Base-by-base conservation (phyloP, 2,797 vertebrate species). In the Protosalanx chinensis region DNA sequence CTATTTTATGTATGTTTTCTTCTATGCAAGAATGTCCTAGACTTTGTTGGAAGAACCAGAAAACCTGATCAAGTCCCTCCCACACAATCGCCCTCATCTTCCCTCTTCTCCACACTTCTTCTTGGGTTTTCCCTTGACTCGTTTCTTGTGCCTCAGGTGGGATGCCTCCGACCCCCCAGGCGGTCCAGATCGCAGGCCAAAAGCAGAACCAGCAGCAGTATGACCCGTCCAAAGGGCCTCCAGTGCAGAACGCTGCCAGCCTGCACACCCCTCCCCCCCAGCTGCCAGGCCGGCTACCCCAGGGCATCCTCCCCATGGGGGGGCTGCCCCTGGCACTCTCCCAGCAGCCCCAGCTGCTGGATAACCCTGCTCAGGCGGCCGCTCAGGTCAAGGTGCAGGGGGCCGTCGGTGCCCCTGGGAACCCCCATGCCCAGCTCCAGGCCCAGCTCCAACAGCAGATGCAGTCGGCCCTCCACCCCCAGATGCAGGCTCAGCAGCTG, bases 171-270 rank as follows among this genome's bases (percentile, higher is more conserved):
- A 91, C 90, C 67, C 93, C 91, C 58, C 94, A 95, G 79, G 85
- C 88, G 0, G 79, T 93, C 62, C 94, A 95, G 78, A 91, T 94
- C 49, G 79, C 92, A 60, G 95, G 93, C 56, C 95, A 95, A 89
- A 95, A 95, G 84, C 92, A 92, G 86, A 97, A 82, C 76, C 93
- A 94, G 80, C 93, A 94, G 74, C 93, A 94, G 70, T 95, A 96
- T 0, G 96, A 98, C 88, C 95, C 93, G 2, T 98, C 96, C 59
- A 96, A 96, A 87, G 96, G 96, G 35, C 96, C 96, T 1, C 96
- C 95, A 0, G 95, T 96, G 76, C 95, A 97, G 91, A 96, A 97
- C 1, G 95, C 95, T 0, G 96, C 95, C 8, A 97, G 95, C 59
- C 87, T 95, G 51, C 95, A 96, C 84, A 96, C 95, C 0, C 95